These are phyloP conservation scores for Cydia splendana DNA, from an alignment of 1,140 invertebrate species.

Conservation along the genomic window DNA sequence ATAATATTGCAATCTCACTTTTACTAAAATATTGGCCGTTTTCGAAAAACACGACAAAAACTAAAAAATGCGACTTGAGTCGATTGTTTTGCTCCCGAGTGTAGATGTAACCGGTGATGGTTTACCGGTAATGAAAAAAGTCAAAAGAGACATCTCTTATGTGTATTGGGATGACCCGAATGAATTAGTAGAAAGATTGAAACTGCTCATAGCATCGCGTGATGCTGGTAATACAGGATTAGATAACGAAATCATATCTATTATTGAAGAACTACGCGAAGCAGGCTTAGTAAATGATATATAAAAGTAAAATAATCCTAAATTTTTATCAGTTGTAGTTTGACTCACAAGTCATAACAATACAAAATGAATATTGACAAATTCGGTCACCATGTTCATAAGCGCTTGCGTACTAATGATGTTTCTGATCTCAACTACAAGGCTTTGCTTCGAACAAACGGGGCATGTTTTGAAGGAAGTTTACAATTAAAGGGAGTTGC, in stretches of 20 bases:
- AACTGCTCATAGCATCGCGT: constrained; percentile 51
- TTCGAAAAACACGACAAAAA: too few relatives aligned
- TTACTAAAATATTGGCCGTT: too few relatives aligned
- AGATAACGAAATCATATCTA: constrained; percentile 63
- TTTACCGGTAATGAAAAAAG: constrained; percentile 46
- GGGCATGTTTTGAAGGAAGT: constrained; percentile 12
- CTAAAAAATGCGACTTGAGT: too few relatives aligned
- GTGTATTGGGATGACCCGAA: constrained; percentile 65
- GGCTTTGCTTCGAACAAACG: constrained; percentile 15
- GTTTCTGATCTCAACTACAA: constrained; percentile 19
- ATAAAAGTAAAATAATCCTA: not conserved
- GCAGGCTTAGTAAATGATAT: constrained; percentile 17
- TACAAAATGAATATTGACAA: constrained; percentile 49
- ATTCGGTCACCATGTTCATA: constrained; percentile 38
- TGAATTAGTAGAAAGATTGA: constrained; percentile 57
- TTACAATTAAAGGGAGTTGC: constrained; percentile 29
- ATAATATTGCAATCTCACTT: too few relatives aligned
- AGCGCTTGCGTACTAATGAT: constrained; percentile 7
- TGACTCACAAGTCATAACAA: constrained; percentile 9
- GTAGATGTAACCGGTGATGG: not conserved
- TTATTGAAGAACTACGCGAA: constrained; percentile 49
- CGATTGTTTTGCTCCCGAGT: too few relatives aligned
- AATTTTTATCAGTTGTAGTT: constrained; percentile 17
- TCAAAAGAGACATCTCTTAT: constrained; percentile 32
- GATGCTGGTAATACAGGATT: constrained; percentile 50